These are phyloP conservation scores for Stercorarius parasiticus DNA, from an alignment of 2,113 vertebrate genomes.

Conservation along the genomic window DNA sequence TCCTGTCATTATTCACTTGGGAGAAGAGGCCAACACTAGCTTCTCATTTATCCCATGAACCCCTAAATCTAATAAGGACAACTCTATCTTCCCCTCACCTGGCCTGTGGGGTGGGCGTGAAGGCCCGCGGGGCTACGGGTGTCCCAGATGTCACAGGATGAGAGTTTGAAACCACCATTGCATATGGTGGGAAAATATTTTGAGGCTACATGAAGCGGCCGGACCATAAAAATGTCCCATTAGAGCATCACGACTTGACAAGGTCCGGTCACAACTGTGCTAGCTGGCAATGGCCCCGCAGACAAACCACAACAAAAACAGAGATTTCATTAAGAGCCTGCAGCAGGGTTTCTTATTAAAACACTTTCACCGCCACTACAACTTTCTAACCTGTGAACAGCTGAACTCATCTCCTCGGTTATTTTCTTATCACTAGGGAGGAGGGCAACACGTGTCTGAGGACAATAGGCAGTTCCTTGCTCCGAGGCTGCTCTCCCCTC, in stretches of 20 bases:
- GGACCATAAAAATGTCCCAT: not conserved
- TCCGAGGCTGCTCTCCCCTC: not conserved
- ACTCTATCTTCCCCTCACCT: not conserved
- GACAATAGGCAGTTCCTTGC: slow-evolving; percentile 3
- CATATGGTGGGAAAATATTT: not conserved
- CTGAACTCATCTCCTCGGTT: not conserved
- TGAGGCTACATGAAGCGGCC: not conserved
- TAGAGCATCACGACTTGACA: not conserved
- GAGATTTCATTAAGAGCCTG: not conserved
- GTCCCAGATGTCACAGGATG: not conserved
- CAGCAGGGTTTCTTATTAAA: not conserved
- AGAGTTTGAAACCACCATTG: not conserved
- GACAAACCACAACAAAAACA: not conserved
- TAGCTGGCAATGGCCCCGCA: not conserved
- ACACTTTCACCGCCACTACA: not conserved
- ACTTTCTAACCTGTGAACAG: not conserved
- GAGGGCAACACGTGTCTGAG: not conserved
- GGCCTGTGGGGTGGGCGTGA: not conserved
- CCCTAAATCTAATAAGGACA: not conserved
- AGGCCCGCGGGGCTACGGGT: accelerated
- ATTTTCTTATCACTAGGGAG: slow-evolving; percentile 2
- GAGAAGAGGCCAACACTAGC: not conserved
- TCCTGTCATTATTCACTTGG: no score
- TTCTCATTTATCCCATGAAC: not conserved
- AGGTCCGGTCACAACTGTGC: not conserved